Base-by-base conservation (phyloP, 1,140 invertebrate genomes). In the Zaprionus nigranus region DNA sequence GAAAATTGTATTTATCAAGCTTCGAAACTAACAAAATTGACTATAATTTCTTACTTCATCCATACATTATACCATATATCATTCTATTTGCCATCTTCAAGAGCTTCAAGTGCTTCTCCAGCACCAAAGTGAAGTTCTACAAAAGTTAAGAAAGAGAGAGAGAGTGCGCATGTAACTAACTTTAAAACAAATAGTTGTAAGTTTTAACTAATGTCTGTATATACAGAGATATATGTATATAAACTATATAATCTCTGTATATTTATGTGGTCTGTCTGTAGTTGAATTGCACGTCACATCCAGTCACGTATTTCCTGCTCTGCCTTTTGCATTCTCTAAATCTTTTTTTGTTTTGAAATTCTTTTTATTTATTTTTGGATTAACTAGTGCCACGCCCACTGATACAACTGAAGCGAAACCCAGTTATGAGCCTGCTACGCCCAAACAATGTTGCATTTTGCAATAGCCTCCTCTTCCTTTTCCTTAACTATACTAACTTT, bases 361-460 rank as follows among this genome's bases (percentile, higher is more conserved):
- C 46, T 34, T 71, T 68, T 70, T 56, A 26, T 26, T 5, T 74
- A 28, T 80, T 56, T 76, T 65, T 79, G 64, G 60, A 62, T 72
- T 51, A 54, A 67, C 30, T 79, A 82, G 82, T 75, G 67, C 77
- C 64, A 75, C 79, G 65, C 71, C 80, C 53, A 76, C 72, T 59
- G 63, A 60, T 30, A 62, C 26, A 24, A 56, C 57, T 60, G 73
- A 63, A 77, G 34, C 62, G 54, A 57, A 49, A 46, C 30, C 56
- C 60, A 78, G 56, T 72, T 58, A 59, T 66, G 70, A 49, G 64
- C 62, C 72, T 71, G 74, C 68, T 54, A 66, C 75, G 49, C 75
- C 82, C 66, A 90, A 91, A 67, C 85, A 88, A 79, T 88, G 85
- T 83, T 88, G 85, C 78, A 79, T 81, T 24, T 77, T 91, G 67